A percentile compares a stretch with the other conserved stretches of the same genome.
Conservation (phyloP, 2,797 vertebrate species). For the Ispidina lecontei region DNA sequence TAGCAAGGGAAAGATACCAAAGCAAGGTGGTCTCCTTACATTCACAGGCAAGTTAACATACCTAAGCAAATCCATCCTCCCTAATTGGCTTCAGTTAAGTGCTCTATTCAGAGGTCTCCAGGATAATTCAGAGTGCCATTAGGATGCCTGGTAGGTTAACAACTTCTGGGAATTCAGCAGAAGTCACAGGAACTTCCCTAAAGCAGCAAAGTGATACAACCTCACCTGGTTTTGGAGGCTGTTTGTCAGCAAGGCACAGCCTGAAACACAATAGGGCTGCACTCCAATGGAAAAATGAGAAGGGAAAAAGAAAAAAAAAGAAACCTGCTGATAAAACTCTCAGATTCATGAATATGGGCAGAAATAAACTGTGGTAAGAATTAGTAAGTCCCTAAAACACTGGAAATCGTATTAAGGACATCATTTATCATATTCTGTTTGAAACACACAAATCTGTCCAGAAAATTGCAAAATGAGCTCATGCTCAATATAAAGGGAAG, state of each 20-base stretch:
- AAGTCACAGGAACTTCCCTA: background rate
- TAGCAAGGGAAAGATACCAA: background rate
- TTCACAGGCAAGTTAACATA: conserved; percentile 11
- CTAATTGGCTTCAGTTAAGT: background rate
- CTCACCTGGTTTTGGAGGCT: background rate
- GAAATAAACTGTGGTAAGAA: background rate
- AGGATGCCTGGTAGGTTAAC: background rate
- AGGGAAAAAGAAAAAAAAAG: background rate
- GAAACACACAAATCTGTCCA: conserved; percentile 10
- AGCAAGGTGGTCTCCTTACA: background rate
- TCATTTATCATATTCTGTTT: background rate
- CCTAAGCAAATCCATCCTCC: conserved; percentile 28
- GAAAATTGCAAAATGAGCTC: conserved; percentile 41
- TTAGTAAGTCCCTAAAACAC: background rate
- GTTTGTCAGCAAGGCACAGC: background rate
- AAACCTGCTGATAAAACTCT: background rate
- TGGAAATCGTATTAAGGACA: conserved; percentile 16
- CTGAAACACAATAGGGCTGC: background rate
- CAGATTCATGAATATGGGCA: background rate
- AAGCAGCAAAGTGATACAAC: background rate
- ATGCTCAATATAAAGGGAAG: conserved; percentile 1
- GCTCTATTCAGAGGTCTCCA: background rate
- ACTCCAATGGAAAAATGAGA: background rate
- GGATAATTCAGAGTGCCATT: background rate
- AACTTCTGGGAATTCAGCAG: conserved; percentile 24